These are phyloP conservation scores for Sinella curviseta DNA, from an alignment of 1,140 invertebrate species.

Conservation along the genomic window DNA sequence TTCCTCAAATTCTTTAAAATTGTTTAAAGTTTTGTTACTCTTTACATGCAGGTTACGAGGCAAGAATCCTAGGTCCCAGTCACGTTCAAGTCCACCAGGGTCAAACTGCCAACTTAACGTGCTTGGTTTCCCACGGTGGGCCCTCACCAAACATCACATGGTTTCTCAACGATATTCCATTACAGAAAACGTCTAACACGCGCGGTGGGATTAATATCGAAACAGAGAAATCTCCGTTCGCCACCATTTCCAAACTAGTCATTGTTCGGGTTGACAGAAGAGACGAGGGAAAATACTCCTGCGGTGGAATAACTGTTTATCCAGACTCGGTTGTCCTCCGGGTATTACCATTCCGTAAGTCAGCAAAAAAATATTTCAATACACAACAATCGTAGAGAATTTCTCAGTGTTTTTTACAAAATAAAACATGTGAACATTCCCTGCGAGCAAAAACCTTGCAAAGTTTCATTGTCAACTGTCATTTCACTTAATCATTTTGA, in stretches of 20 bases:
- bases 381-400: too few species aligned
- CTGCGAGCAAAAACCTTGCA: too few species aligned
- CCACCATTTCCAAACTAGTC: slow-evolving; percentile 40
- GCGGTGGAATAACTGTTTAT: slow-evolving; percentile 38
- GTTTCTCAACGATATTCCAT: slow-evolving; percentile 50
- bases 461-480: slow-evolving; percentile 2
- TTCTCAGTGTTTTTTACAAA: too few species aligned
- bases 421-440: too few species aligned
- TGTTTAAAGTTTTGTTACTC: background rate
- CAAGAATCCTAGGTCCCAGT: slow-evolving; percentile 47
- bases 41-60: slow-evolving; percentile 38
- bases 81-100: slow-evolving; percentile 40
- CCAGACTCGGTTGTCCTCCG: slow-evolving; percentile 25
- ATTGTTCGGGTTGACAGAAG: slow-evolving; percentile 35
- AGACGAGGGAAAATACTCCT: slow-evolving; percentile 45
- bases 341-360: slow-evolving; percentile 20
- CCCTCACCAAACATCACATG: slow-evolving; percentile 44
- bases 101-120: slow-evolving; percentile 49
- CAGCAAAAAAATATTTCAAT: background rate
- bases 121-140: slow-evolving; percentile 42
- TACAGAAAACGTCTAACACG: slow-evolving; percentile 37
- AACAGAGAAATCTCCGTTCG: slow-evolving; percentile 33
- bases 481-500: slow-evolving; percentile 17
- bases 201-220: slow-evolving; percentile 48
- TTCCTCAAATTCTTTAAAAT: background rate